Percentiles rank a stretch among this genome's conserved stretches.
These are phyloP conservation scores for Meriones unguiculatus DNA, from an alignment of 2,113 vertebrate species.

Conservation along the genomic window DNA sequence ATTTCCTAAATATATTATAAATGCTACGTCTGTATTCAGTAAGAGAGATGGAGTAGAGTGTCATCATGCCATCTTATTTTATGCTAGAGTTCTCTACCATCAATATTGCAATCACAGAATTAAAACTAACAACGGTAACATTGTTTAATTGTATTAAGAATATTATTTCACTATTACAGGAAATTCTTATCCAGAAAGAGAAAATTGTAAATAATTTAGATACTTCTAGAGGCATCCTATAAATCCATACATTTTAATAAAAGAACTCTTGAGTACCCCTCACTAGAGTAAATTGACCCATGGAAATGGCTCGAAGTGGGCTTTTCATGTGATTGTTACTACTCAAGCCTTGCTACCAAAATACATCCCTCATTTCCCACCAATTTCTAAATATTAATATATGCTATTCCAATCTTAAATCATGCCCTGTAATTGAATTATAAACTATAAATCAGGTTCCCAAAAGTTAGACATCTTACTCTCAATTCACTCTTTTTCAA, in stretches of 20 bases:
- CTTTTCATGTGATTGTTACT: neutral
- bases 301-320: neutral
- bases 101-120: neutral
- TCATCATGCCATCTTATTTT: neutral
- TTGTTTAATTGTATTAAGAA: neutral
- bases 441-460: neutral
- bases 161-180: neutral
- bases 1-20: neutral
- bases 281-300: neutral
- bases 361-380: neutral
- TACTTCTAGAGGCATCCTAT: neutral
- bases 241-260: constrained; percentile 42
- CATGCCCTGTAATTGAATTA: neutral
- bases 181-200: constrained; percentile 22
- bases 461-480: neutral
- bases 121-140: neutral
- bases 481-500: neutral
- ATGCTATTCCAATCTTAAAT: neutral
- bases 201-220: constrained; percentile 9
- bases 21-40: neutral
- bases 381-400: constrained; percentile 10
- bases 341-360: constrained; percentile 34
- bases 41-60: neutral
- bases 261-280: neutral
- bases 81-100: neutral